phyloP scores from a whole-genome alignment of 2,888 invertebrate genomes.

The Apomyelois bistriatella region DNA sequence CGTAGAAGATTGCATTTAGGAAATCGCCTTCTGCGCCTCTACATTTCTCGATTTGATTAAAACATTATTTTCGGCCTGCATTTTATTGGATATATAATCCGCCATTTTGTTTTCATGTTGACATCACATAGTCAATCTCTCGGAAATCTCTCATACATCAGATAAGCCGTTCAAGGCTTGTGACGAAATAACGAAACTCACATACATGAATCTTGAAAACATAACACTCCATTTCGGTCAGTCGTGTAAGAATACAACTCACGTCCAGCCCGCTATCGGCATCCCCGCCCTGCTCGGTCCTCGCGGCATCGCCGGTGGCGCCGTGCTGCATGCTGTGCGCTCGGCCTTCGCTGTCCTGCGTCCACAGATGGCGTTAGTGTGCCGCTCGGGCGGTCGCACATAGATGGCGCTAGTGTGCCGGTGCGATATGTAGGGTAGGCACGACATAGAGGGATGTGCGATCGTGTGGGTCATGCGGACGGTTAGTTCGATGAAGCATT shows the following conservation, averaged over 20 bases:
- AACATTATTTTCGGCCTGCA: no score
- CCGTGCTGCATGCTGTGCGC: slow-evolving; percentile 73
- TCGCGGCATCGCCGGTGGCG: slow-evolving; percentile 58
- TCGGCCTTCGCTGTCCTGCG: slow-evolving; percentile 67
- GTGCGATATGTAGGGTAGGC: neutral
- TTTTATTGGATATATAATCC: no score
- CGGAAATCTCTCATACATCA: no score
- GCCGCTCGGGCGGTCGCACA: neutral
- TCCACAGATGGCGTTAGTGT: neutral
- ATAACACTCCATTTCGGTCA: no score
- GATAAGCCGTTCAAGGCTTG: no score
- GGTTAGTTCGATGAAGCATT: neutral
- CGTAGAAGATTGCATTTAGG: no score
- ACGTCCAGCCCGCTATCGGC: slow-evolving; percentile 61
- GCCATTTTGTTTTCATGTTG: no score
- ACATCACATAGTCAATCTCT: no score
- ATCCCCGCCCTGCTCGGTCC: slow-evolving; percentile 40
- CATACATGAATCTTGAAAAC: no score
- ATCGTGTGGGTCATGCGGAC: slow-evolving; percentile 16
- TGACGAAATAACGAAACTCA: no score
- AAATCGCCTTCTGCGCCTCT: no score
- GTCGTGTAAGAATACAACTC: slow-evolving; percentile 24
- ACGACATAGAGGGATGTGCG: slow-evolving; percentile 18
- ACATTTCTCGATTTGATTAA: no score
- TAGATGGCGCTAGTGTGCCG: neutral